Evolutionary conservation across 2,113 vertebrate genomes (phyloP), one percentile per base, ranked within the genome.

Genomic region (Leuciscus idus): DNA sequence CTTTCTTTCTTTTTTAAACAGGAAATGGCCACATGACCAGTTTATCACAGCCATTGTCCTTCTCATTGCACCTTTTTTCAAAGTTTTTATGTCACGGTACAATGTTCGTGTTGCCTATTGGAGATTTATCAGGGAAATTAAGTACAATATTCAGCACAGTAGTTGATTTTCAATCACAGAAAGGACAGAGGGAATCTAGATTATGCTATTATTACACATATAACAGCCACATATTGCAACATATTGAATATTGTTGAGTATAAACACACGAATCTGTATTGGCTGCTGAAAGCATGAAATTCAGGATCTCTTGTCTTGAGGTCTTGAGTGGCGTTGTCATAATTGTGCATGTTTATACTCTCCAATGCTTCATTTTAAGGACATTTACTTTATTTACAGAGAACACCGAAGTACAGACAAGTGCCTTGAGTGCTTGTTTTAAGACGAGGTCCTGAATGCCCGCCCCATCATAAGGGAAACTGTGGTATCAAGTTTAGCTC

Each of bases 11-110:
- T 62, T 26, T 8, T 15, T 11, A 64, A 64, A 81, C 79, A 77
- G 75, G 75, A 77, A 77, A 55, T 77, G 46, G 74, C 74, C 74
- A 52, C 74, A 76, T 52, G 57, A 66, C 43, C 61, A 68, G 80
- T 82, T 82, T 50, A 68, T 82, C 61, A 50, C 80, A 43, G 19
- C 75, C 17, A 33, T 81, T 81, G 57, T 64, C 80, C 61, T 81
- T 66, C 15, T 68, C 10, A 19, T 9, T 52, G 73, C 17, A 55
- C 26, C 46, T 50, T 50, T 23, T 75, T 68, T 33, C 2, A 13
- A 33, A 46, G 33, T 43, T 23, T 28, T 66, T 48, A 28, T 30
- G 59, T 9, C 28, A 21, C 26, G 23, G n/a, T 30, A 33, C 21
- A 66, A 80, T 43, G 77, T 26, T 23, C 43, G 5, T 43, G 15